These are phyloP conservation scores for Zeuzera pyrina DNA, from an alignment of 2,888 invertebrate genomes.

Conservation along the genomic window DNA sequence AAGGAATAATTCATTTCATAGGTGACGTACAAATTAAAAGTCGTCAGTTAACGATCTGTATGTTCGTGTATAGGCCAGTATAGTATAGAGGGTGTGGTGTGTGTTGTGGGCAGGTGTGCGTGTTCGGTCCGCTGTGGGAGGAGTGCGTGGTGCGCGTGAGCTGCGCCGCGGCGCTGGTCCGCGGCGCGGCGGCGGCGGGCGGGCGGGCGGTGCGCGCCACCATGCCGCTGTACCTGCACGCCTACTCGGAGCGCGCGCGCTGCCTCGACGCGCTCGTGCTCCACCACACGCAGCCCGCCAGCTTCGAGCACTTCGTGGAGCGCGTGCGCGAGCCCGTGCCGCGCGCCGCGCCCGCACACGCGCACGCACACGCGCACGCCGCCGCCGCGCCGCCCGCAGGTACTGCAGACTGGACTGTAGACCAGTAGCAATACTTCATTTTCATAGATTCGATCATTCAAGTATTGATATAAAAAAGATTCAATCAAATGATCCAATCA, in stretches of 20 bases:
- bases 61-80: no score
- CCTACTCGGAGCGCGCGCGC: slow-evolving; percentile 92
- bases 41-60: no score
- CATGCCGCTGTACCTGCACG: slow-evolving; percentile 92
- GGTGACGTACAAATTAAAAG: no score
- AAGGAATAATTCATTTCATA: no score
- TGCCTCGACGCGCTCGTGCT: slow-evolving; percentile 88
- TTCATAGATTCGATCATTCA: no score
- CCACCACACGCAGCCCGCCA: slow-evolving; percentile 88
- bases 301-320: slow-evolving; percentile 86
- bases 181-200: slow-evolving; percentile 91
- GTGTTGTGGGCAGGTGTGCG: slow-evolving; percentile 86
- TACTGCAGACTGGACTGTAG: background rate
- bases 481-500: no score
- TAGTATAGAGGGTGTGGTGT: no score
- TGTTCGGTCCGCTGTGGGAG: slow-evolving; percentile 96
- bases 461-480: no score
- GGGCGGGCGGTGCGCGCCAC: slow-evolving; percentile 93
- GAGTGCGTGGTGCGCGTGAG: slow-evolving; percentile 79
- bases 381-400: background rate
- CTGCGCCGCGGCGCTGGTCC: slow-evolving; percentile 85
- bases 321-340: slow-evolving; percentile 47
- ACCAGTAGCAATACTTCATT: no score
- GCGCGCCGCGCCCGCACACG: no score
- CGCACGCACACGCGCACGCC: no score